Base-by-base conservation (phyloP, 2,888 invertebrate species). In the Polyploca ridens region DNA sequence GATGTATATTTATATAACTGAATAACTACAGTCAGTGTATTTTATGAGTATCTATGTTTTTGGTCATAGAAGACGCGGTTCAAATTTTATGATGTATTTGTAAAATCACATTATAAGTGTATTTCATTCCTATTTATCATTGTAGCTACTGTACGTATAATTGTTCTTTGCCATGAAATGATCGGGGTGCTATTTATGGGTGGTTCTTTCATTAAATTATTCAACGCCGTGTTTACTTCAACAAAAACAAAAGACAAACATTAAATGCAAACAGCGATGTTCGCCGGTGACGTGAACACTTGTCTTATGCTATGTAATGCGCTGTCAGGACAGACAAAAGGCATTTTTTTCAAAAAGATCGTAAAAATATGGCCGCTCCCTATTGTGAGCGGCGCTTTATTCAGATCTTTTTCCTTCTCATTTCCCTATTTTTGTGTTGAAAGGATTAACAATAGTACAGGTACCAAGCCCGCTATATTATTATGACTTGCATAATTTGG, bases 371-470 rank as follows among this genome's bases (percentile, higher is more conserved):
- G 88, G 86, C 87, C 78, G 85, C 74, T 74, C 70, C 78, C 87
- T 74, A 89, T 93, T 93, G 91, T 91, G 76, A 68, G 75, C 76
- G 71, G 69, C 74, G 79, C 83, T 89, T 88, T 88, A 86, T 91
- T 89, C 88, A 83, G 80, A 85, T 85, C 83, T 87, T 90, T 90
- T 90, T 87, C 86, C 87, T 89, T 87, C 85, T 85, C 88, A 90
- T 90, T 91, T 90, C 89, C 88, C 87, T 86, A 89, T 90, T 91
- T 90, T 89, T 89, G 83, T 86, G 86, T 84, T 86, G 87, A 87
- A 90, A 91, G 90, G 91, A 91, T 91, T 90, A 89, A 91, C 89
- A 90, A 90, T 89, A 85, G 87, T 82, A 85, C 88, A 89, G 89
- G 90, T 90, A 81, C 76, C 74, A 75, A 64, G 71, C 67, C 10